phyloP scores from a whole-genome alignment of 2,888 invertebrate genomes.

The Temnothorax ravouxi region DNA sequence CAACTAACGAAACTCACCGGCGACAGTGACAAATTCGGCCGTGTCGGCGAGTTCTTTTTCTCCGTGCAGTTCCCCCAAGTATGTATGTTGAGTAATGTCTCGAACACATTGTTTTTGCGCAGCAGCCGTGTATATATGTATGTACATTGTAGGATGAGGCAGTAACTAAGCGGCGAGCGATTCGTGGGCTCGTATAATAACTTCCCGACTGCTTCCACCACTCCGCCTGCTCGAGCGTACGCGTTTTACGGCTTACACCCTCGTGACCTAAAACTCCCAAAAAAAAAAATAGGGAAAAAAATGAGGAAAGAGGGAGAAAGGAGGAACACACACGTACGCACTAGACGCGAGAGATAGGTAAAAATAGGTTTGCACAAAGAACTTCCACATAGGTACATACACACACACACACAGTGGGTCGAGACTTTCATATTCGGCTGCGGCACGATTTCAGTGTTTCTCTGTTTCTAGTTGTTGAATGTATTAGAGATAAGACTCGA shows the following conservation, averaged over 20 bases:
- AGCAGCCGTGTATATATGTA: slow-evolving; percentile 70
- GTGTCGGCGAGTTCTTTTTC: slow-evolving; percentile 46
- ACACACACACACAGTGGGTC: neutral
- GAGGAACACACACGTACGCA: neutral
- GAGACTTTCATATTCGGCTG: slow-evolving; percentile 67
- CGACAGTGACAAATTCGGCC: slow-evolving; percentile 47
- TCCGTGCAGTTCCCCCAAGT: slow-evolving; percentile 63
- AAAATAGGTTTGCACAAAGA: slow-evolving; percentile 42
- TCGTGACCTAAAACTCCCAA: slow-evolving; percentile 43
- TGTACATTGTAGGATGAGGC: slow-evolving; percentile 48
- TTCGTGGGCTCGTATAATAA: slow-evolving; percentile 50
- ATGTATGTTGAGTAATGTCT: slow-evolving; percentile 74
- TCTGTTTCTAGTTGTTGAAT: slow-evolving; percentile 80
- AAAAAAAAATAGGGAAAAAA: slow-evolving; percentile 5
- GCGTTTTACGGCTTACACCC: slow-evolving; percentile 52
- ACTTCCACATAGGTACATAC: neutral
- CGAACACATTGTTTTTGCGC: slow-evolving; percentile 75
- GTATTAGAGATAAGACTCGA: slow-evolving; percentile 78
- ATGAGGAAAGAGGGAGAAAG: slow-evolving; percentile 10
- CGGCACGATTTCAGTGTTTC: slow-evolving; percentile 78
- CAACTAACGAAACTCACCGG: slow-evolving; percentile 25
- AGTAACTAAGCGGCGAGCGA: slow-evolving; percentile 48
- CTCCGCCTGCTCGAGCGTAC: slow-evolving; percentile 47
- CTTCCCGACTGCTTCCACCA: slow-evolving; percentile 62
- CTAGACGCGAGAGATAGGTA: slow-evolving; percentile 42